Evolutionary conservation across 2,113 vertebrate genomes (phyloP), one percentile per base, ranked within the genome.

Genomic region (Irena cyanogastra): DNA sequence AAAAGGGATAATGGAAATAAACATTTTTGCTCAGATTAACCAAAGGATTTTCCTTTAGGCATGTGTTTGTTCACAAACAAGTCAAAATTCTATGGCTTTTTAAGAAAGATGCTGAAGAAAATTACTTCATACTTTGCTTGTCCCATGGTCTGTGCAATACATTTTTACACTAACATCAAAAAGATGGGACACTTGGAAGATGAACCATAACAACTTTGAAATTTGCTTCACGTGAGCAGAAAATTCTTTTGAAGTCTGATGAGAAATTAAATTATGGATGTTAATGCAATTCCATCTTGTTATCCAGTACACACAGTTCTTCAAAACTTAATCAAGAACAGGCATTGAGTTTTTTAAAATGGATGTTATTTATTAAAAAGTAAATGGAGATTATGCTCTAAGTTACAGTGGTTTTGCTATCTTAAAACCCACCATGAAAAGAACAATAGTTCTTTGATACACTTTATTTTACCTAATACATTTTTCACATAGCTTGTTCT

Each of bases 161-260:
- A 33, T 77, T 95, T 95, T 94, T 59, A 74, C 56, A 47, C 39
- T 59, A 66, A 81, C 39, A 64, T 93, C 71, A 93, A 42, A 85
- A 83, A 80, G 41, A 76, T 53, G 71, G 66, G 50, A 27, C 50
- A 63, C 28, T 12, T 66, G 35, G 72, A 93, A 85, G 35, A 88
- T 35, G 39, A 90, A 91, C 50, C 54, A 27, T 74, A 93, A 70
- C 79, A 66, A 74, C 82, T 95, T 37, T 5, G 17, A 96, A 92
- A 95, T 94, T 86, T 93, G 54, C 87, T 96, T 93, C 88, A 94
- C 59, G 27, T 90, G 87, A 93, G 76, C 53, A 90, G 75, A 95
- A 91, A 88, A 96, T 70, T 66, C 66, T 70, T 94, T 96, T 95
- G 90, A 93, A 93, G 94, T 56, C 75, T 83, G 39, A 63, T 52